phyloP scores from a whole-genome alignment of 2,113 vertebrate species.

The Acanthisitta chloris region DNA sequence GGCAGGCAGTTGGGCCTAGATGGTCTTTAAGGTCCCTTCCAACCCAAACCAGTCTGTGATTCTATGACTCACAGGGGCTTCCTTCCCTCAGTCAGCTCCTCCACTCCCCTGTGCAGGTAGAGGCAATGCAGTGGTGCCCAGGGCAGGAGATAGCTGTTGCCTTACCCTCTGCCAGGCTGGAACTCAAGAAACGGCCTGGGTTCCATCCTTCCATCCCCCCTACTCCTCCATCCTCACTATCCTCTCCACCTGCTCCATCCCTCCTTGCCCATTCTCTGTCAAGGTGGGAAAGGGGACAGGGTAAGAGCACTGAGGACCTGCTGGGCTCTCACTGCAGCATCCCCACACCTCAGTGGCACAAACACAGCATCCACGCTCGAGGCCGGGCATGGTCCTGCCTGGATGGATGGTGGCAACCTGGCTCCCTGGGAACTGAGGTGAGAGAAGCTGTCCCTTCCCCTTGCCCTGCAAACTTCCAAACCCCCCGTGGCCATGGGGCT shows the following conservation, averaged over 20 bases:
- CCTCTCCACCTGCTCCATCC: background rate
- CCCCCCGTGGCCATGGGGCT: background rate
- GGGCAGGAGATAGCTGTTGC: background rate
- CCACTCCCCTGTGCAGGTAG: fast-evolving
- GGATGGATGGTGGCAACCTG: no score
- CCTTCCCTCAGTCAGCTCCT: background rate
- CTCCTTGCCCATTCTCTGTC: background rate
- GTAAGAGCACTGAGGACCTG: no score
- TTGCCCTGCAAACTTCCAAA: background rate
- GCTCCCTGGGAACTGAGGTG: background rate
- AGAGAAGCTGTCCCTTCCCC: background rate
- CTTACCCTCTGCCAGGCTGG: background rate
- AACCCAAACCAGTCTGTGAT: background rate
- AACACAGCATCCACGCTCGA: fast-evolving
- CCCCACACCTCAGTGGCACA: background rate
- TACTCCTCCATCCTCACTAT: no score
- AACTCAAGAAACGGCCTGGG: background rate
- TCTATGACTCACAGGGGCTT: background rate
- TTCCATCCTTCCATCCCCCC: background rate
- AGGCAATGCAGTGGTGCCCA: background rate
- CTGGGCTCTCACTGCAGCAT: background rate
- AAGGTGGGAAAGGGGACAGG: no score
- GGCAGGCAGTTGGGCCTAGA: background rate
- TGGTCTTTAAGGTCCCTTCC: background rate
- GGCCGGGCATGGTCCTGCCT: background rate